Evolutionary conservation across 2,113 vertebrate species (phyloP).

Genomic region (Gymnorhina tibicen): DNA sequence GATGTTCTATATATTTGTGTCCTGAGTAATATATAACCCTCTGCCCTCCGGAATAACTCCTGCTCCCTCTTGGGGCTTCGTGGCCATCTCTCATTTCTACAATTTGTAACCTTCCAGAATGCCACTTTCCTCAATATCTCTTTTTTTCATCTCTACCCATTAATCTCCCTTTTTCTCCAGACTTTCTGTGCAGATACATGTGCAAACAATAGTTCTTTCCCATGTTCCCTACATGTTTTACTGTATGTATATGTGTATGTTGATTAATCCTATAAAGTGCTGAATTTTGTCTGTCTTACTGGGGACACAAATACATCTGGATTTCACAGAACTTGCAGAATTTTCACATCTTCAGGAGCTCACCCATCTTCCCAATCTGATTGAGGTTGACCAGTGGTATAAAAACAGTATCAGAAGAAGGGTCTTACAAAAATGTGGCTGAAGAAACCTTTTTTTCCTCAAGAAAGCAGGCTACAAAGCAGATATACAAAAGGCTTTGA

Average conservation of each 20-base stretch:
- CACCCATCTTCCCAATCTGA: not conserved
- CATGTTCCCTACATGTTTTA: not conserved
- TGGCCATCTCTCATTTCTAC: not conserved
- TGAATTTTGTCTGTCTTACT: not conserved
- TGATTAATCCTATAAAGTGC: not conserved
- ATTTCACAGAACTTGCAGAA: not conserved
- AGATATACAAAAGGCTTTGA: not conserved
- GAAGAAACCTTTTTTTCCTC: not conserved
- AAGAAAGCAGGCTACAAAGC: not conserved
- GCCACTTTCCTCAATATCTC: not conserved
- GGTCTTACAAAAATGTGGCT: not conserved
- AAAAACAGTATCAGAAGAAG: not conserved
- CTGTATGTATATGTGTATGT: not conserved
- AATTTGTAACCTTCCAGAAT: not conserved
- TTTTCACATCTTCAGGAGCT: not conserved
- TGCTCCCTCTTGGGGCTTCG: not conserved
- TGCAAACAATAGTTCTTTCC: not conserved
- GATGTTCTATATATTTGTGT: not conserved
- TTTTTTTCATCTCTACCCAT: not conserved
- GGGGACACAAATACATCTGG: not conserved
- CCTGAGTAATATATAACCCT: not conserved
- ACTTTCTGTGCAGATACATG: not conserved
- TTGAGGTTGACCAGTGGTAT: not conserved
- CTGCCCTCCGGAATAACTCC: not conserved
- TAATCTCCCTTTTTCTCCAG: not conserved